These are phyloP conservation scores for Carassius gibelio DNA, from an alignment of 2,113 vertebrate genomes.

Conservation along the genomic window DNA sequence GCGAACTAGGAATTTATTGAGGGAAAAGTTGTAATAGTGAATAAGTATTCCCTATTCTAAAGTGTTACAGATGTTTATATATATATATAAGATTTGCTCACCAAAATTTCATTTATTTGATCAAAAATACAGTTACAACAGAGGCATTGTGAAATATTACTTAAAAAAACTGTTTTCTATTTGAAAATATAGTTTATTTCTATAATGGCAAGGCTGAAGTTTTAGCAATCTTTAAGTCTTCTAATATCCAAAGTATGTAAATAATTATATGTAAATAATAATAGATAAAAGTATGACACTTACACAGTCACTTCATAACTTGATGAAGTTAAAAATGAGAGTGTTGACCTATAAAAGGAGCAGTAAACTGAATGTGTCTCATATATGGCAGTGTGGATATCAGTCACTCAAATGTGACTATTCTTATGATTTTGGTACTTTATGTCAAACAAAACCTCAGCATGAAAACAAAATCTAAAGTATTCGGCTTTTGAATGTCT, in stretches of 20 bases:
- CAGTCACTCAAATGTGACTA: background rate
- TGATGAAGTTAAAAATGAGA: background rate
- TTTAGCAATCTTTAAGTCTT: background rate
- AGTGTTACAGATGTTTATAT: no score
- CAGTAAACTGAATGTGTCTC: background rate
- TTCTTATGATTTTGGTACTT: background rate
- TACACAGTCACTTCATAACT: no score
- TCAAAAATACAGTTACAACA: no score
- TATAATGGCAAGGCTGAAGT: background rate
- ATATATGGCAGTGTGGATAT: background rate
- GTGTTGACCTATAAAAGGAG: background rate
- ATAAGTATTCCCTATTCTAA: no score
- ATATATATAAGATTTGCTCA: no score
- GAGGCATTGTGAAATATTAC: no score
- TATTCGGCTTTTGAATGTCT: background rate
- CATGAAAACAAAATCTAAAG: constrained; percentile 3
- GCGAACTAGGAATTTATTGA: no score
- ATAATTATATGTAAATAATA: no score
- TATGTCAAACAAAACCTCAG: constrained; percentile 11
- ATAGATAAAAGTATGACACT: no score
- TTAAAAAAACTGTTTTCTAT: no score
- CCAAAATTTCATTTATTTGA: no score
- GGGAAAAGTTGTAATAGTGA: no score
- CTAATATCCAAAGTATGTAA: background rate
- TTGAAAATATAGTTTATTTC: background rate